Evolutionary conservation across 2,113 vertebrate genomes (phyloP).

Genomic region (Machaerirhynchus nigripectus): DNA sequence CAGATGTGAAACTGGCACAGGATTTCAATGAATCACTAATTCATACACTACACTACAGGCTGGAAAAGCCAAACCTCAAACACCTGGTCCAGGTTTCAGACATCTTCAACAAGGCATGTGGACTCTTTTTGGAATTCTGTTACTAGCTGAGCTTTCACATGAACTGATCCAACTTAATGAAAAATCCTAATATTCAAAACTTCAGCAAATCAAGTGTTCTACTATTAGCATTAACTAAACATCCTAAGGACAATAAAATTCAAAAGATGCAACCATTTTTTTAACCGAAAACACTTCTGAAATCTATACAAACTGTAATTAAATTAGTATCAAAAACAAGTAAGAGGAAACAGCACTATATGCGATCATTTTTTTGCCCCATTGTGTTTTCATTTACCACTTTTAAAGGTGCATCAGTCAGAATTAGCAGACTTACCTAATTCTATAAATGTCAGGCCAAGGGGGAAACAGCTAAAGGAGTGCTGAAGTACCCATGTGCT

Average conservation of each 20-base stretch:
- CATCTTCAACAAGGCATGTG: not conserved
- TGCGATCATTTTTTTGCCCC: rapidly evolving
- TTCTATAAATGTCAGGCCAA: not conserved
- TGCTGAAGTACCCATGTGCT: not conserved
- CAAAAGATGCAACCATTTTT: not conserved
- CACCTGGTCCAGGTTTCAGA: not conserved
- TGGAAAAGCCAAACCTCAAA: not conserved
- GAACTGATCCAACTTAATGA: not conserved
- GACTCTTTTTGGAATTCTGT: not conserved
- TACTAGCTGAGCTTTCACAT: not conserved
- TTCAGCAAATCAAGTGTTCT: not conserved
- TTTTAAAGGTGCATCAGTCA: not conserved
- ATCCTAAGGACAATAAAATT: not conserved
- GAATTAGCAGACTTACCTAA: not conserved
- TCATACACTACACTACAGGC: not conserved
- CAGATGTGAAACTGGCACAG: not conserved
- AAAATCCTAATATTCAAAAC: not conserved
- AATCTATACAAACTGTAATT: not conserved
- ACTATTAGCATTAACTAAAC: not conserved
- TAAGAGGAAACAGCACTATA: not conserved
- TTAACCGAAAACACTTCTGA: not conserved
- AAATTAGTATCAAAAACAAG: not conserved
- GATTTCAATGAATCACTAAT: not conserved
- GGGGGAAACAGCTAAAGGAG: not conserved
- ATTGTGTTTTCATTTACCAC: not conserved